Evolutionary conservation across 2,888 invertebrate genomes (phyloP).

Genomic region (Lingula anatina): DNA sequence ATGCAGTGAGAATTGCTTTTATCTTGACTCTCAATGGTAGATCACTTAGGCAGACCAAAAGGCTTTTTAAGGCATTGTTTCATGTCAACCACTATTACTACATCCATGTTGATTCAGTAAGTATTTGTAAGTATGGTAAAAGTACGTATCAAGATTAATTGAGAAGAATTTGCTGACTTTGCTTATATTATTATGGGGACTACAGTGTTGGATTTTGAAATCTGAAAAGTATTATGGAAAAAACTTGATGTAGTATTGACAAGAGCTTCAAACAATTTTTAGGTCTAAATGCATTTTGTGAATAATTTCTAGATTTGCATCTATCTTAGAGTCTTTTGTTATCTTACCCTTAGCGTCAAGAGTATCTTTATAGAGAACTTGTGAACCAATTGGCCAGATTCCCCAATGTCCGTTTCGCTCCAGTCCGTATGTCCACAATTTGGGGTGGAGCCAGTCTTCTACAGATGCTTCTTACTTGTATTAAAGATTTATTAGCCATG

Average conservation of each 20-base stretch:
- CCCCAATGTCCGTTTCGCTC: constrained; percentile 75
- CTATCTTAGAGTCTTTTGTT: neutral
- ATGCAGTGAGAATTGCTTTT: constrained; percentile 69
- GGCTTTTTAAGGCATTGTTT: constrained; percentile 85
- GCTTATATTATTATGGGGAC: no score
- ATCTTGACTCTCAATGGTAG: constrained; percentile 92
- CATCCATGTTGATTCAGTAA: constrained; percentile 94
- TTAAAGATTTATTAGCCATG: constrained; percentile 64
- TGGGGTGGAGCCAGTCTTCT: constrained; percentile 97
- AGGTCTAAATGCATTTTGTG: no score
- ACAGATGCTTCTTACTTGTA: constrained; percentile 79
- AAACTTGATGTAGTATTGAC: no score
- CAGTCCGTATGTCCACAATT: constrained; percentile 81
- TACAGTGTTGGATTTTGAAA: no score
- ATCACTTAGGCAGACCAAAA: constrained; percentile 83
- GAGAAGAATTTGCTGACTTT: no score
- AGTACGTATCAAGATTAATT: no score
- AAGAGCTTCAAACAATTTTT: no score
- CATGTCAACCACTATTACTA: constrained; percentile 87
- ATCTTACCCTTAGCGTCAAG: constrained; percentile 71
- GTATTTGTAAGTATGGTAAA: no score
- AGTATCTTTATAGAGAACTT: constrained; percentile 83
- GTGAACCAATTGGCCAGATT: constrained; percentile 61
- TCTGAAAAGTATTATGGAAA: no score
- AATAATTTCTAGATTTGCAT: no score